Conservation (phyloP, 2,888 invertebrate genomes). For the Alsophila aescularia region DNA sequence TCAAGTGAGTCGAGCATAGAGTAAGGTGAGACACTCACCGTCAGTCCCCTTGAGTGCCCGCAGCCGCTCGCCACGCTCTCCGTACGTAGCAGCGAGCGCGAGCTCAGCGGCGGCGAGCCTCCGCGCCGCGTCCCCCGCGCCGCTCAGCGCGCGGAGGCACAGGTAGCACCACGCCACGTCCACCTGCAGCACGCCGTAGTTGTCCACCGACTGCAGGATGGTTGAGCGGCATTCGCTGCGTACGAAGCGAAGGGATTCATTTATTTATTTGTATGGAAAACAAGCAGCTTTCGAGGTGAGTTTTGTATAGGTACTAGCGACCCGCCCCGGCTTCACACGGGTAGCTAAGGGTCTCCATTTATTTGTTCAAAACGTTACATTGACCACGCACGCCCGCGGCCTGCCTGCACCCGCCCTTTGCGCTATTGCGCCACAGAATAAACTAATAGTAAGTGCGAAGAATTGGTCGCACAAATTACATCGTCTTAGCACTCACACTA, state of each 20-base stretch:
- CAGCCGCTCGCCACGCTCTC: conserved; percentile 64
- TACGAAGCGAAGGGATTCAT: neutral
- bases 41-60: conserved; percentile 67
- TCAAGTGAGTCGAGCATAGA: no score
- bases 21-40: conserved; percentile 81
- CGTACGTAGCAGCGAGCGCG: conserved; percentile 85
- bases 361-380: no score
- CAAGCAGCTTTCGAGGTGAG: no score
- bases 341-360: no score
- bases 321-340: no score
- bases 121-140: conserved; percentile 86
- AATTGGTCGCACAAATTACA: no score
- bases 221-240: conserved; percentile 70
- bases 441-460: no score
- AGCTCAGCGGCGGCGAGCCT: conserved; percentile 88
- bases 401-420: no score
- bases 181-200: conserved; percentile 92
- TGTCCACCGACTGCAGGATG: conserved; percentile 89
- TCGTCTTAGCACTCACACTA: no score
- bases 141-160: conserved; percentile 87
- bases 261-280: neutral
- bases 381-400: no score
- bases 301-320: no score
- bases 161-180: conserved; percentile 97
- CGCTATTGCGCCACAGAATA: no score